Base-by-base conservation (phyloP, 1,140 invertebrate genomes). In the Drosophila lowei region DNA sequence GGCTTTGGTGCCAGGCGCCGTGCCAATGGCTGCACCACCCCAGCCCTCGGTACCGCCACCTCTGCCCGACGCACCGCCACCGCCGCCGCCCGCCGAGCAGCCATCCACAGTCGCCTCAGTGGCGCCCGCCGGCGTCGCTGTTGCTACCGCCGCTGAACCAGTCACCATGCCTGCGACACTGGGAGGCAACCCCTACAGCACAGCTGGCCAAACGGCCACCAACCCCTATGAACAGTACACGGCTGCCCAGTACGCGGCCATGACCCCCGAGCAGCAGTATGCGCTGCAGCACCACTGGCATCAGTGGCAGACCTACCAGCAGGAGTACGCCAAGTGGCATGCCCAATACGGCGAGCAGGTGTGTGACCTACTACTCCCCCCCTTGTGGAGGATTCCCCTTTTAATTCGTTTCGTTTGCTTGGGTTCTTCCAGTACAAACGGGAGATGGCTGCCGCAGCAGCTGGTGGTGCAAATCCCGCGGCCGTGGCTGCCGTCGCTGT, bases 251-350 rank as follows among this genome's bases (percentile, higher is more conserved):
- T 96, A 95, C 93, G 92, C 93, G 52, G 89, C 93, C 1, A 90
- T 93, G 91, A 90, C 90, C 0, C 89, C 90, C 6, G 90, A 90
- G 25, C 88, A 90, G 56, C 91, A 91, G 59, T 83, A 75, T 53
- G 79, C 81, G 0, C 57, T 94, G 60, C 95, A 96, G 86, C 95
- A 96, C 88, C 95, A 96, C 79, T 96, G 95, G 95, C 93, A 95
- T 55, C 95, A 96, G 78, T 97, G 96, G 96, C 93, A 95, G 34
- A 95, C 95, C 68, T 96, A 96, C 95, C 95, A 96, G 84, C 95
- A 96, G 79, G 95, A 96, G 78, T 96, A 96, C 89, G 94, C 95
- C 44, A 95, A 96, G 79, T 97, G 96, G 96, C 96, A 96, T 86
- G 93, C 94, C 47, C 95, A 96, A 81, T 96, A 96, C 91, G 95